These are phyloP conservation scores for Anser cygnoides DNA, from an alignment of 2,113 vertebrate species.

Conservation along the genomic window DNA sequence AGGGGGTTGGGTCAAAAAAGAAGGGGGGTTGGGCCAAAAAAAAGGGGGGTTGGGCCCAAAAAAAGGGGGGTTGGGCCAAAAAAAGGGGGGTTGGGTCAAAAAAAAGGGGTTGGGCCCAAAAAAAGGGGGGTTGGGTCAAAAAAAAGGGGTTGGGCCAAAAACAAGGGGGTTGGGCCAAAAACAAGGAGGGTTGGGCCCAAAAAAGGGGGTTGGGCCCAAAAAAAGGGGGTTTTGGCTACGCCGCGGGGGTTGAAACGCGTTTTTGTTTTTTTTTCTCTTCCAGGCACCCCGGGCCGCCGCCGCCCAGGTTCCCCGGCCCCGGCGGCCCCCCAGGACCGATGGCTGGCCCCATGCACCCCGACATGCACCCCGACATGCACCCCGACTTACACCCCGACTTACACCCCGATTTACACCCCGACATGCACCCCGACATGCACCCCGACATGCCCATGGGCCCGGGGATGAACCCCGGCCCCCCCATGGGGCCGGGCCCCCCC, in stretches of 20 bases:
- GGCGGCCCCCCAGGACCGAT: constrained; percentile 78
- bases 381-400: constrained; percentile 70
- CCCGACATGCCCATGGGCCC: constrained; percentile 81
- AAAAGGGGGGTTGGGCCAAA: too few species aligned
- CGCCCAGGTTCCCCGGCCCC: constrained; percentile 82
- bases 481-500: constrained; percentile 77
- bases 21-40: too few species aligned
- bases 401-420: constrained; percentile 37
- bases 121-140: too few species aligned
- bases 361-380: constrained; percentile 80
- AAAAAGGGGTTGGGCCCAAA: too few species aligned
- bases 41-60: too few species aligned
- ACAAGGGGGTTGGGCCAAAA: too few species aligned
- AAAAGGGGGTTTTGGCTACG: background rate
- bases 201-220: too few species aligned
- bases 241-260: too few species aligned
- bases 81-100: too few species aligned
- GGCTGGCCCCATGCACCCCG: constrained; percentile 74
- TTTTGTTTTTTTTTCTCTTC: background rate
- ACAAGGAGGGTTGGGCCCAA: too few species aligned
- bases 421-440: constrained; percentile 83
- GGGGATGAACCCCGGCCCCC: constrained; percentile 71
- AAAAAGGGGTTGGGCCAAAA: too few species aligned
- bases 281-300: constrained; percentile 71
- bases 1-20: too few species aligned